Conservation (phyloP, 1,140 invertebrate genomes). For the Drosophila aff. region DNA sequence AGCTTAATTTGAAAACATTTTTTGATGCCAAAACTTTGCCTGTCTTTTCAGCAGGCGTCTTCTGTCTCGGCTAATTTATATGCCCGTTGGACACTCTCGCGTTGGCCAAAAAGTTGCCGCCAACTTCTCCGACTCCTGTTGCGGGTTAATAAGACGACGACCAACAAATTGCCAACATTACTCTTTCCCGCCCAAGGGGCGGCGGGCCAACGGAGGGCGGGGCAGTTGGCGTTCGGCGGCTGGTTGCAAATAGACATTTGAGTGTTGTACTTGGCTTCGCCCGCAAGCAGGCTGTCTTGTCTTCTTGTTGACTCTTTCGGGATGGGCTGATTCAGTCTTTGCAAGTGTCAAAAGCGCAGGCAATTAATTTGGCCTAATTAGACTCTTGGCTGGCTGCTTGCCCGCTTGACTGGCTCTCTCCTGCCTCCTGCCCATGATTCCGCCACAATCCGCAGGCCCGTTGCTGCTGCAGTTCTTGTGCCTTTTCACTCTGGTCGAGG, state of each 20-base stretch:
- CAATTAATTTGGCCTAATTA: constrained; percentile 81
- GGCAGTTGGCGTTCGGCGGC: constrained; percentile 1
- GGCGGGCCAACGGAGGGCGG: neutral
- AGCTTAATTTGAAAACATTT: constrained; percentile 83
- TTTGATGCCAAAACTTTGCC: constrained; percentile 81
- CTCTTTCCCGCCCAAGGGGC: constrained; percentile 44
- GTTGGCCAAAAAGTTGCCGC: constrained; percentile 76
- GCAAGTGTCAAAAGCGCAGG: constrained; percentile 82
- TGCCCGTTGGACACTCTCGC: constrained; percentile 80
- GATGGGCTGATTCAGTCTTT: constrained; percentile 51
- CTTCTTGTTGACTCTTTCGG: constrained; percentile 65
- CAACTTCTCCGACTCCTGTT: constrained; percentile 66
- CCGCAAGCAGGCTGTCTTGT: constrained; percentile 35
- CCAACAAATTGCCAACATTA: constrained; percentile 82
- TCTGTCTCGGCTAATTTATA: constrained; percentile 77
- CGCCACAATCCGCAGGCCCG: neutral
- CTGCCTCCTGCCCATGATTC: neutral
- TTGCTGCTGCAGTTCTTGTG: constrained; percentile 68
- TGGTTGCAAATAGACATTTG: constrained; percentile 78
- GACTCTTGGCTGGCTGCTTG: constrained; percentile 72
- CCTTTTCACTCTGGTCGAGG: constrained; percentile 51
- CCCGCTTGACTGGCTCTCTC: constrained; percentile 26
- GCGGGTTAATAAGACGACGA: constrained; percentile 78
- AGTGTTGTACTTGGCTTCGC: constrained; percentile 73
- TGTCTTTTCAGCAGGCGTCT: constrained; percentile 45